Base-by-base conservation (phyloP, 2,113 vertebrate species). In the Neotragus pygmaeus region DNA sequence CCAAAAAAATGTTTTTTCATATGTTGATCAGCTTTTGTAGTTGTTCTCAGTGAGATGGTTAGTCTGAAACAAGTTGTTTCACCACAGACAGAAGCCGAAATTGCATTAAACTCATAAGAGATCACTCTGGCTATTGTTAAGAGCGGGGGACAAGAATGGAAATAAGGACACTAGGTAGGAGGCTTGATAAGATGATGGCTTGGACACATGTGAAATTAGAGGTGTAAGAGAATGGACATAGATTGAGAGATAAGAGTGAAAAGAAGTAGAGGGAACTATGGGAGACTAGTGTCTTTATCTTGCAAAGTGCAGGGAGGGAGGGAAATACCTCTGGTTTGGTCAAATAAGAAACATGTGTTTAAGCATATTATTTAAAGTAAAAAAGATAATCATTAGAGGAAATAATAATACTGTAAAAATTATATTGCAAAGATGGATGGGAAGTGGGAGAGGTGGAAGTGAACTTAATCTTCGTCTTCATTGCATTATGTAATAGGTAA, bases 341-440 rank as follows among this genome's bases (percentile, higher is more conserved):
- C 23, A 94, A 92, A 73, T n/a, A 92, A 33, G 70, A 97, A 94
- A 94, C 87, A 43, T 47, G 95, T 90, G 14, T 90, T 82, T 94
- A 70, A 87, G 45, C 7, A 39, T 94, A 73, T 66, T 64, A 82
- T 77, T 91, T 97, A 92, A 96, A 91, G 58, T 77, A 11, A 91
- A 91, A 91, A 96, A 60, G 3, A 21, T 62, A 88, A 23, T 13
- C 19, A 92, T 25, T 96, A 66, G 43, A 88, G 19, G 64, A 88
- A 90, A 92, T 94, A 47, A 94, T 83, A 96, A 81, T 90, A 91
- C 53, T 77, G 30, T 82, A 49, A 92, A 55, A 93, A 90, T 64
- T 96, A 36, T 96, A 81, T 77, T 96, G 62, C 49, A 82, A 92
- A 27, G 16, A 28, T 49, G 7, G 19, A 58, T 53, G 49, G 28